Evolutionary conservation across 2,888 invertebrate species (phyloP).

Genomic region (Andrena chrysosceles): DNA sequence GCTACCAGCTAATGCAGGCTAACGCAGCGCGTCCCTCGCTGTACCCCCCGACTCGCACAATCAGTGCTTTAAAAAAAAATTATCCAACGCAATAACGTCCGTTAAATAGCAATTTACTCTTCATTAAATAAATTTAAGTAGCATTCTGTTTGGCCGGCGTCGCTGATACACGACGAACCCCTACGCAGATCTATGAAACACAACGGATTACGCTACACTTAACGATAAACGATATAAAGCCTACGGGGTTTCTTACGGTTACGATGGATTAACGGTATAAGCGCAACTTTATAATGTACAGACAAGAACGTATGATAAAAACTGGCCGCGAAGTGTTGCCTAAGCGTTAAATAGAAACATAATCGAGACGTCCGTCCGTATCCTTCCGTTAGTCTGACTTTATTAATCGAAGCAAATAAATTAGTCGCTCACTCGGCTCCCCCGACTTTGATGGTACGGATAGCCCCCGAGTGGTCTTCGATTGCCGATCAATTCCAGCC

Average conservation of each 20-base stretch:
- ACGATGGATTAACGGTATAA: constrained; percentile 45
- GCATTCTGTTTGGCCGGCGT: constrained; percentile 42
- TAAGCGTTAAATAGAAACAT: constrained; percentile 40
- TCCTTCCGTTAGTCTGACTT: not conserved
- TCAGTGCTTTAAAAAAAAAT: constrained; percentile 45
- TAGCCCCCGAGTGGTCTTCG: too few relatives aligned
- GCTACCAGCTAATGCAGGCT: constrained; percentile 42
- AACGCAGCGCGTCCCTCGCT: not conserved
- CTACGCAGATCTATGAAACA: constrained; percentile 69
- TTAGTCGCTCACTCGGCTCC: not conserved
- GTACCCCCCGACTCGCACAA: constrained; percentile 33
- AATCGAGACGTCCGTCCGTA: constrained; percentile 47
- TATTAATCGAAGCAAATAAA: not conserved
- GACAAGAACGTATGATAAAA: constrained; percentile 66
- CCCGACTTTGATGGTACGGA: not conserved
- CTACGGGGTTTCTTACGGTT: constrained; percentile 17
- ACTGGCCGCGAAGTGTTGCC: constrained; percentile 73
- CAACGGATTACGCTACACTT: constrained; percentile 51
- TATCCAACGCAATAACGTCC: constrained; percentile 30
- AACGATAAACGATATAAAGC: constrained; percentile 30
- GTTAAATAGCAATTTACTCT: constrained; percentile 41
- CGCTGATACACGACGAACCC: constrained; percentile 39
- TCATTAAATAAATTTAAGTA: constrained; percentile 62
- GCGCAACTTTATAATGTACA: constrained; percentile 68
- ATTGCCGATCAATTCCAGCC: too few relatives aligned